Conservation (phyloP, 2,113 vertebrate genomes). For the Carassius auratus region DNA sequence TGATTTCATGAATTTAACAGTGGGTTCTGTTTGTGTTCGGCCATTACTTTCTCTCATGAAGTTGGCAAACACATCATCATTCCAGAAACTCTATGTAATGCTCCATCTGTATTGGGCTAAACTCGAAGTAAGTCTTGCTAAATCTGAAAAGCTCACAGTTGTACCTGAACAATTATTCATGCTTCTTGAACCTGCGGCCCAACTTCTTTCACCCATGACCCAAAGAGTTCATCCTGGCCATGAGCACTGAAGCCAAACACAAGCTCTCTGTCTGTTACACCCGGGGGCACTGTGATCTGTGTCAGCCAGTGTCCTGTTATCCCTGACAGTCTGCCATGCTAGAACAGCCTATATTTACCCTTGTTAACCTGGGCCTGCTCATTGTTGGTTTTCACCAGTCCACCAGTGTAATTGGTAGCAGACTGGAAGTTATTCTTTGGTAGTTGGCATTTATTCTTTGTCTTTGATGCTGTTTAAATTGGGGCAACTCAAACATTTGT, state of each 20-base stretch:
- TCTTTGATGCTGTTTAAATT: neutral
- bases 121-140: slow-evolving; percentile 7
- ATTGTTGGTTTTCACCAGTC: neutral
- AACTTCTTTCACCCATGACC: slow-evolving; percentile 45
- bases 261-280: slow-evolving; percentile 28
- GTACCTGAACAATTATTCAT: slow-evolving; percentile 33
- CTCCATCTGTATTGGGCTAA: slow-evolving; percentile 19
- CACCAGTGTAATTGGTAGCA: neutral
- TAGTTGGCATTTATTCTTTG: neutral
- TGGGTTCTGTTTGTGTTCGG: neutral
- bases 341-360: neutral
- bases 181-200: slow-evolving; percentile 22
- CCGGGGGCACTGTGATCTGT: slow-evolving; percentile 18
- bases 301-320: neutral
- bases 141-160: neutral
- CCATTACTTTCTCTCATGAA: neutral
- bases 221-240: slow-evolving; percentile 31
- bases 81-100: neutral
- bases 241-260: slow-evolving; percentile 36
- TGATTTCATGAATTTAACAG: neutral
- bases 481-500: neutral
- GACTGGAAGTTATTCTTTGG: neutral
- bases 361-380: neutral
- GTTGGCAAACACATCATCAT: neutral
- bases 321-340: neutral